phyloP scores from a whole-genome alignment of 2,113 vertebrate species.

The Myotis lucifugus region DNA sequence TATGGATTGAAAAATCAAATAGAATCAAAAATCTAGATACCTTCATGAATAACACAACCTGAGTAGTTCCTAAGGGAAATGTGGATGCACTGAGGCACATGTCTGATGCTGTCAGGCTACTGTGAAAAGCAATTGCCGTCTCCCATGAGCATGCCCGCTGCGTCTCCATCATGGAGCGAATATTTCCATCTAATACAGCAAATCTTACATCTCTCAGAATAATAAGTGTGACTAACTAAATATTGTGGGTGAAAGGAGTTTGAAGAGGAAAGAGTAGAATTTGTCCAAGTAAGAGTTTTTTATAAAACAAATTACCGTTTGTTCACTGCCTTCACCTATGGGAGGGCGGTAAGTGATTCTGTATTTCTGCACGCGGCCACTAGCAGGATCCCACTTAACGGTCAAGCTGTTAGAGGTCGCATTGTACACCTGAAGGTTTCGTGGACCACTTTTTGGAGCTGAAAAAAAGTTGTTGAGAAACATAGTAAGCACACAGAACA shows the following conservation, averaged over 20 bases:
- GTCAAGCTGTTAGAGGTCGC: constrained; percentile 92
- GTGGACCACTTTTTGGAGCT: constrained; percentile 91
- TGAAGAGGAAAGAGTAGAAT: neutral
- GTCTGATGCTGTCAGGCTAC: neutral
- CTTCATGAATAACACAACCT: neutral
- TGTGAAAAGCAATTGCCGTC: neutral
- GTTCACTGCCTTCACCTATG: constrained; percentile 86
- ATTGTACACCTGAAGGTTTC: constrained; percentile 94
- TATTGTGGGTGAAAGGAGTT: neutral
- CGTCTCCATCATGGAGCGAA: neutral
- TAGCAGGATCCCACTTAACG: constrained; percentile 94
- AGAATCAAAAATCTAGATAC: neutral
- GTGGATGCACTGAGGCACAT: neutral
- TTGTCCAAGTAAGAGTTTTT: neutral
- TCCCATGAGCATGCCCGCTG: neutral
- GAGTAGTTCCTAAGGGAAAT: neutral
- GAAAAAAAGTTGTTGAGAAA: constrained; percentile 60
- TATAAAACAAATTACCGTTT: constrained; percentile 84
- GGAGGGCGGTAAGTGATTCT: constrained; percentile 88
- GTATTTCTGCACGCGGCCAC: constrained; percentile 92
- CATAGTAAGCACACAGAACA: neutral
- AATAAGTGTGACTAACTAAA: neutral
- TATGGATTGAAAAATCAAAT: neutral
- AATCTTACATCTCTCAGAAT: neutral
- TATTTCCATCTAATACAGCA: neutral